These are phyloP conservation scores for Drosophila prosaltans DNA, from an alignment of 1,140 invertebrate species.

Conservation along the genomic window DNA sequence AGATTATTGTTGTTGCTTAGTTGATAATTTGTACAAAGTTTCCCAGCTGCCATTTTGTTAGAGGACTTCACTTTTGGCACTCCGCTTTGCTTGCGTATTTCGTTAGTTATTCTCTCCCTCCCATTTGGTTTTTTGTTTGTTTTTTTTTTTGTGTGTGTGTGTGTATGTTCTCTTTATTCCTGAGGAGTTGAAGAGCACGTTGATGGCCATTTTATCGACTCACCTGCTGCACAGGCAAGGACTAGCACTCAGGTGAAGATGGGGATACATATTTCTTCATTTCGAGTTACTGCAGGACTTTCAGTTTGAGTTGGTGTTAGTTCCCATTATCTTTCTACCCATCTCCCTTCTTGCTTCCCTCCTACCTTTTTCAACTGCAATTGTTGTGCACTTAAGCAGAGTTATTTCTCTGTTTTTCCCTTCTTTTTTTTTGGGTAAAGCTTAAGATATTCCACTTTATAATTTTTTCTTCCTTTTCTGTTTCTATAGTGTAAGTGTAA, in stretches of 20 bases:
- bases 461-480: not conserved
- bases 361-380: constrained; percentile 29
- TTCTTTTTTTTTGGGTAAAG: not conserved
- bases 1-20: constrained; percentile 72
- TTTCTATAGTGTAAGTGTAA: not conserved
- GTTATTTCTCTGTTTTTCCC: constrained; percentile 8
- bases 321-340: constrained; percentile 18
- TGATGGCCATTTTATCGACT: constrained; percentile 71
- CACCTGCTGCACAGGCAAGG: constrained; percentile 49
- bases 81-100: constrained; percentile 11
- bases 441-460: constrained; percentile 8
- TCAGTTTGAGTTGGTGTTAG: constrained; percentile 10
- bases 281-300: constrained; percentile 42
- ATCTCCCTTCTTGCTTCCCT: not conserved
- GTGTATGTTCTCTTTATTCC: constrained; percentile 31
- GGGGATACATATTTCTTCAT: constrained; percentile 20
- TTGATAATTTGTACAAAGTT: constrained; percentile 75
- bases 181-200: constrained; percentile 52
- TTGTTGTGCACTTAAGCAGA: constrained; percentile 25
- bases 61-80: constrained; percentile 13
- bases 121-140: constrained; percentile 4
- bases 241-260: constrained; percentile 40
- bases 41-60: constrained; percentile 50
- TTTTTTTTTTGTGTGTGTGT: not conserved
- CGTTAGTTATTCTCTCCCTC: not conserved